Percentiles rank a stretch among this genome's conserved stretches.
Evolutionary conservation across 2,113 vertebrate species (phyloP).

Genomic region (Dinomys branickii): DNA sequence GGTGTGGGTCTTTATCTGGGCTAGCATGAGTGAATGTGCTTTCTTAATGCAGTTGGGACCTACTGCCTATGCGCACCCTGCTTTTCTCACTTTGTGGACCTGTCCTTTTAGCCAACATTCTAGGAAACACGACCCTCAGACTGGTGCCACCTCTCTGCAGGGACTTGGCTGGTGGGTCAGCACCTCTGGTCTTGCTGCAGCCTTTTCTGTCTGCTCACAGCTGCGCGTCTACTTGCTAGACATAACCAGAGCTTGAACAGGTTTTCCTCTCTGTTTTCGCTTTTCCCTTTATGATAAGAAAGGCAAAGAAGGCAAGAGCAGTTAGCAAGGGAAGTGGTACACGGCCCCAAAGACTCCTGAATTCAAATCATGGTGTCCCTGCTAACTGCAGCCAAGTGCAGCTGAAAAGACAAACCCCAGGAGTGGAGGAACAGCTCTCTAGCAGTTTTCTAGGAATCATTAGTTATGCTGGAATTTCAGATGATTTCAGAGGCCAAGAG

Average conservation of each 20-base stretch:
- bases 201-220: not conserved
- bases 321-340: not conserved
- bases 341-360: not conserved
- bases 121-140: not conserved
- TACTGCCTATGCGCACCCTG: fast-evolving
- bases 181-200: too few species aligned
- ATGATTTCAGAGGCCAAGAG: conserved; percentile 18
- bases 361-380: not conserved
- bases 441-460: not conserved
- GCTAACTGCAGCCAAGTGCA: fast-evolving
- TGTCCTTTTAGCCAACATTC: not conserved
- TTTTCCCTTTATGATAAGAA: not conserved
- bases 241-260: not conserved
- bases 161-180: fast-evolving
- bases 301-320: not conserved
- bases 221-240: not conserved
- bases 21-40: not conserved
- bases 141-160: not conserved
- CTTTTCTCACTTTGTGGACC: not conserved
- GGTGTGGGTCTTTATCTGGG: not conserved
- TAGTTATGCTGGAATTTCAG: not conserved
- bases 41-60: not conserved
- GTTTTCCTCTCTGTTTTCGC: not conserved
- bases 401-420: not conserved
- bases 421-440: fast-evolving